Evolutionary conservation across 1,140 invertebrate genomes (phyloP), one percentile per base, ranked within the genome.

Genomic region (Meteorus sp.): DNA sequence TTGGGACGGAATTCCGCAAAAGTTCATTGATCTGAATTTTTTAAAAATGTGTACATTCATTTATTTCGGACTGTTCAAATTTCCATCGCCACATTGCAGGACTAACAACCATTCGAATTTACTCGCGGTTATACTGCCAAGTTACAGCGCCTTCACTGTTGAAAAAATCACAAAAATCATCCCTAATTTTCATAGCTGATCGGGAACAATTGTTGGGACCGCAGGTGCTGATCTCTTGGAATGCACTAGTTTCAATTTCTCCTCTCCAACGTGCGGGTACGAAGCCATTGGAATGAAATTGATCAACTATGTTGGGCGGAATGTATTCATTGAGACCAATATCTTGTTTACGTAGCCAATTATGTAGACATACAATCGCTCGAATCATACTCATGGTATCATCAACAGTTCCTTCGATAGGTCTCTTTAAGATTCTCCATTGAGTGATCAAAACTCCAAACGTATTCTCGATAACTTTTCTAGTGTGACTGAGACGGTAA

Each of bases 401-500:
- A 9, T 35, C 29, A 13, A 54, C 44, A 0, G 44, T 33, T 9
- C 3, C 52, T 8, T 37, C 19, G 1, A 62, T 60, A 15, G 54
- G 45, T 29, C 31, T 43, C 15, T 33, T 33, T 8, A 64, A 25
- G 0, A 64, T 56, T 23, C 65, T 52, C 45, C 52, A 67, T 27
- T 58, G 52, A 31, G 11, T 59, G 3, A 51, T 66, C 1, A 76
- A 20, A 19, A 76, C 66, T 11, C 68, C 74, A 70, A 77, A 78
- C n/a, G 68, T 61, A 66, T 75, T 76, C 61, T 77, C 76, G 41
- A 71, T 59, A 53, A 71, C 60, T 31, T 68, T 51, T 20, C 75
- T 31, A 19, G 70, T 70, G 20, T 70, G 51, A 27, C 67, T 68
- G 4, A 81, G 62, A 53, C 79, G 58, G 65, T 80, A 81, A 65